Evolutionary conservation across 2,797 vertebrate species (phyloP), one percentile per base, ranked within the genome.

Genomic region (Phoxinus dragarum): DNA sequence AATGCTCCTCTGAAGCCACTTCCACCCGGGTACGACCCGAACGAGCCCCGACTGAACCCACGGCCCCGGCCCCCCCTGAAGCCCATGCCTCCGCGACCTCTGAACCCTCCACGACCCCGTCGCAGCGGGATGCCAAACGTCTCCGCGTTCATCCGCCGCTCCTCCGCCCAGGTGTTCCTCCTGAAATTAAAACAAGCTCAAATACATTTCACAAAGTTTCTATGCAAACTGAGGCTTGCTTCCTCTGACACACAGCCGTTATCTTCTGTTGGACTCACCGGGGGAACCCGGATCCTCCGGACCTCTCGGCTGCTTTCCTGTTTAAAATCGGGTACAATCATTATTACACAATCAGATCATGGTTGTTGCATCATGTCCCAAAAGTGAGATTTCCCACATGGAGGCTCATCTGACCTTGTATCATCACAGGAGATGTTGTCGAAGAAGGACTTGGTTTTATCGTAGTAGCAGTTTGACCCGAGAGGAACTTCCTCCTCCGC

Each of bases 361-460:
- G 59, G 27, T 7, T 49, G 38, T 5, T 40, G 23, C 21, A 59
- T 59, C 23, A 42, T 27, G 21, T 8, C 27, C 16, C 42, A 47
- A 27, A 3, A 47, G 42, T 12, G 21, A 31, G 6, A 31, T 47
- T 73, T 12, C 31, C 47, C 71, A 73, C 2, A 69, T 5, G 42
- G 71, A 27, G n/a, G 56, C 17, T 79, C 5, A 12, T 47, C 44
- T 6, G 97, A 99, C 98, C 97, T 97, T 68, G 93, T 92, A 86
- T 97, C 97, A 86, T 98, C 97, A 91, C 97, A 97, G 79, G 98
- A 98, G 92, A 99, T 97, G 93, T 99, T 99, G 92, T 99, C 98
- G 84, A 99, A 99, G 94, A 99, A 99, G 80, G 98, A 99, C 93
- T 99, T 99, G 89, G 98, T 94, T 96, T 99, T 99, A 94, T 99